phyloP scores from a whole-genome alignment of 2,113 vertebrate species.

The Cyrtonyx montezumae region DNA sequence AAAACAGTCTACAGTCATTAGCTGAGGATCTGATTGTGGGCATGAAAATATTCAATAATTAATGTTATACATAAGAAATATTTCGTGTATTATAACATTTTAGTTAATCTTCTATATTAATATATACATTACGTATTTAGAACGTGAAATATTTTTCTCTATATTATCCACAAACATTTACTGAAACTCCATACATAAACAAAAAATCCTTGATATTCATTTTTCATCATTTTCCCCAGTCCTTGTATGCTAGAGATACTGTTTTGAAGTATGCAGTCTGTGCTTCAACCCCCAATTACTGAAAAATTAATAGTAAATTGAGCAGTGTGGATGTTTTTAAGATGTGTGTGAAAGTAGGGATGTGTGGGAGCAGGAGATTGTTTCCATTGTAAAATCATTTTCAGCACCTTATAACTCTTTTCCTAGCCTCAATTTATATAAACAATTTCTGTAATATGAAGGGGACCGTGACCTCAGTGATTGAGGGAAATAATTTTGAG shows the following conservation, averaged over 20 bases:
- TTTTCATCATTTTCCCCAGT: background rate
- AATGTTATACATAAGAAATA: background rate
- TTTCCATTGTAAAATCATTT: background rate
- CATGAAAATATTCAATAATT: background rate
- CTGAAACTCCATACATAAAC: background rate
- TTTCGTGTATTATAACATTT: background rate
- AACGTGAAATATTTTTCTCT: background rate
- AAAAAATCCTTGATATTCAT: fast-evolving
- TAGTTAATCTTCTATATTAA: background rate
- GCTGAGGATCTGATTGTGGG: background rate
- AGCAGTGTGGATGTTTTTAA: background rate
- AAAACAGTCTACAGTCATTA: background rate
- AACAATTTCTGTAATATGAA: background rate
- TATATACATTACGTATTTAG: background rate
- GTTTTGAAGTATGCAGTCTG: background rate
- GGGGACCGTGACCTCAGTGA: background rate
- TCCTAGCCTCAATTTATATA: background rate
- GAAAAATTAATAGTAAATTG: background rate
- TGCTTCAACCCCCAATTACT: background rate
- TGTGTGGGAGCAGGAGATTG: background rate
- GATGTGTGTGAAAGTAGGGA: background rate
- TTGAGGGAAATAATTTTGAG: background rate
- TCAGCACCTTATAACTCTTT: background rate
- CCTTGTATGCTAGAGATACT: background rate
- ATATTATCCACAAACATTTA: background rate